phyloP scores from a whole-genome alignment of 2,797 vertebrate species.

The Betta splendens region DNA sequence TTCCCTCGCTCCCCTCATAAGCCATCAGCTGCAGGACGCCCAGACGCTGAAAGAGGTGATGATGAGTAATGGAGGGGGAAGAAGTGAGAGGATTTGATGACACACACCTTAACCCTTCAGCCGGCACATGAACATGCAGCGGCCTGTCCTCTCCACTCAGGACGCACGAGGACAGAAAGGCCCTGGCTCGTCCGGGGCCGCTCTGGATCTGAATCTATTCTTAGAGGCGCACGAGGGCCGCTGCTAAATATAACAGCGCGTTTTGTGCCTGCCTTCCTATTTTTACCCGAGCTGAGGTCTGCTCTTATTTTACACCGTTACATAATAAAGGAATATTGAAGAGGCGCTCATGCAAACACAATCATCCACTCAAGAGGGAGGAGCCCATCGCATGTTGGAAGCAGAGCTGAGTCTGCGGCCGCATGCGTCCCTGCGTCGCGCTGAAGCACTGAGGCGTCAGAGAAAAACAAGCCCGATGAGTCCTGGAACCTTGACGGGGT shows the following conservation, averaged over 20 bases:
- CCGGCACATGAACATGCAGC: conserved; percentile 36
- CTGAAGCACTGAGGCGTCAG: conserved; percentile 10
- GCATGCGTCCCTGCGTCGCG: conserved; percentile 27
- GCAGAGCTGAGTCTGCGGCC: too few relatives aligned
- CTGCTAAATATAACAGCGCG: conserved; percentile 66
- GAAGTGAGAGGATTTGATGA: conserved; percentile 57
- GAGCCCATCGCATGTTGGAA: too few relatives aligned
- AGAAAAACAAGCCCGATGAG: conserved; percentile 13
- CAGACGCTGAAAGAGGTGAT: conserved; percentile 27
- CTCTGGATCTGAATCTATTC: conserved; percentile 64
- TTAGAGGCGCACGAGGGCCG: conserved; percentile 34
- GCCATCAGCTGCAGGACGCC: conserved; percentile 31
- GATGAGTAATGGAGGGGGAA: conserved; percentile 60
- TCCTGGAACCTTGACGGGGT: conserved; percentile 26
- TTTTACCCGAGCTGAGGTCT: conserved; percentile 53
- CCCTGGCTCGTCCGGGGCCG: conserved; percentile 37
- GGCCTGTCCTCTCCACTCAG: conserved; percentile 45
- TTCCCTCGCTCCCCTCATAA: conserved; percentile 55
- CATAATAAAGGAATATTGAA: conserved; percentile 51
- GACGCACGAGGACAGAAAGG: conserved; percentile 22
- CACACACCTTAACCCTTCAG: conserved; percentile 27
- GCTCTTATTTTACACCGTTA: conserved; percentile 67
- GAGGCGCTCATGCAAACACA: conserved; percentile 28
- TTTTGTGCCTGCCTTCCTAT: conserved; percentile 62
- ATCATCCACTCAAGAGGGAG: conserved; percentile 19